Conservation (phyloP, 1,140 invertebrate species). For the Chironomus striatipennis region DNA sequence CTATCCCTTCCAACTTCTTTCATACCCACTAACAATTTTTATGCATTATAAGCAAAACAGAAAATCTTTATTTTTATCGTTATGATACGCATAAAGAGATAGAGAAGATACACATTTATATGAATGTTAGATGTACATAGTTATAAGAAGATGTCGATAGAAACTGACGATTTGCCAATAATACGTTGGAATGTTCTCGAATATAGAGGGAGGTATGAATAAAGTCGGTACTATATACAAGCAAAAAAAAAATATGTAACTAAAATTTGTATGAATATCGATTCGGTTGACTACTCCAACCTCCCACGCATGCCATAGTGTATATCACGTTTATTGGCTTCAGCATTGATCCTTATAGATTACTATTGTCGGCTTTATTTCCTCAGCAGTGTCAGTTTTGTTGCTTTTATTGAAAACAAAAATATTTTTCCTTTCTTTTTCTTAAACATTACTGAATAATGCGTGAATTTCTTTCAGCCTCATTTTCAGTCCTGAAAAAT, state of each 20-base stretch:
- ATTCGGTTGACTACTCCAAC: background rate
- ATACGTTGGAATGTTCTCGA: background rate
- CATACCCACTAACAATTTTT: background rate
- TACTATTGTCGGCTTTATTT: background rate
- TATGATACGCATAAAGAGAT: constrained; percentile 12
- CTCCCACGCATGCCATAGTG: background rate
- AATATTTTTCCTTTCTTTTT: background rate
- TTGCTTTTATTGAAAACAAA: constrained; percentile 1
- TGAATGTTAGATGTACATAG: background rate
- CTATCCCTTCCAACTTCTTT: no score
- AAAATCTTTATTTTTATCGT: background rate
- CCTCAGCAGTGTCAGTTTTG: background rate
- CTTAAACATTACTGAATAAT: background rate
- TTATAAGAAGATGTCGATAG: background rate
- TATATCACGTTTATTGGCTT: constrained; percentile 5
- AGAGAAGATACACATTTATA: background rate
- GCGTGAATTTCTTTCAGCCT: background rate
- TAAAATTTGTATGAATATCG: constrained; percentile 2
- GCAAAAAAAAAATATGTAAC: no score
- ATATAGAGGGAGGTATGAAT: background rate
- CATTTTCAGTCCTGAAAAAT: background rate
- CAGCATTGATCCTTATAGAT: background rate
- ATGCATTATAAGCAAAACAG: constrained; percentile 1
- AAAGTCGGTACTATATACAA: background rate
- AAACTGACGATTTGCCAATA: background rate